Evolutionary conservation across 2,113 vertebrate species (phyloP).

Genomic region (Gymnogyps californianus): DNA sequence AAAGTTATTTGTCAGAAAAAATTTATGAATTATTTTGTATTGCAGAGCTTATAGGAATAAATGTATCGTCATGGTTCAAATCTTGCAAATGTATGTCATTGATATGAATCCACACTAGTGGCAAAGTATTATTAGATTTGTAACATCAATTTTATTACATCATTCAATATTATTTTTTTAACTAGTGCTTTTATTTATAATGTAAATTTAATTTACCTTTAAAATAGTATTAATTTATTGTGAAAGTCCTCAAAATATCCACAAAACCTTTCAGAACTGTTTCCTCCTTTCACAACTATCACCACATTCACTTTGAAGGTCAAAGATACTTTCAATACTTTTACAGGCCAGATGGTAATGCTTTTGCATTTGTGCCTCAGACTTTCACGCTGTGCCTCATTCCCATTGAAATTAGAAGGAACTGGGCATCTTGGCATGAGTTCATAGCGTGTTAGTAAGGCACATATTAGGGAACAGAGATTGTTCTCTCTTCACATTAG

Average conservation of each 20-base stretch:
- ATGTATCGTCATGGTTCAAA: neutral
- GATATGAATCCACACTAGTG: neutral
- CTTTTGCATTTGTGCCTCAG: neutral
- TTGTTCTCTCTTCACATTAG: neutral
- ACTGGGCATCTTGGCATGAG: neutral
- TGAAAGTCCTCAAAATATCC: neutral
- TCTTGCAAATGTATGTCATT: neutral
- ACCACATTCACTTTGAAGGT: neutral
- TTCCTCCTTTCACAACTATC: neutral
- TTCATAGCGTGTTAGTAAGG: neutral
- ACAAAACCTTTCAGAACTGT: neutral
- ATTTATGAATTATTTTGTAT: neutral
- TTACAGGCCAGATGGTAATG: slow-evolving; percentile 27
- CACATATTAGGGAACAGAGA: neutral
- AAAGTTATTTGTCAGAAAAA: neutral
- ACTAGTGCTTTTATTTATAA: neutral
- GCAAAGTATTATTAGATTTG: neutral
- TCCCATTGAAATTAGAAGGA: slow-evolving; percentile 21
- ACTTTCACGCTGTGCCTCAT: neutral
- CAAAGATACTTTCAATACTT: neutral
- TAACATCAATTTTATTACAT: neutral
- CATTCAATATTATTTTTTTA: neutral
- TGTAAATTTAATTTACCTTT: neutral
- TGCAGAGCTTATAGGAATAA: neutral
- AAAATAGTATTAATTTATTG: neutral